phyloP scores from a whole-genome alignment of 2,113 vertebrate species.

The Halcyon senegalensis region DNA sequence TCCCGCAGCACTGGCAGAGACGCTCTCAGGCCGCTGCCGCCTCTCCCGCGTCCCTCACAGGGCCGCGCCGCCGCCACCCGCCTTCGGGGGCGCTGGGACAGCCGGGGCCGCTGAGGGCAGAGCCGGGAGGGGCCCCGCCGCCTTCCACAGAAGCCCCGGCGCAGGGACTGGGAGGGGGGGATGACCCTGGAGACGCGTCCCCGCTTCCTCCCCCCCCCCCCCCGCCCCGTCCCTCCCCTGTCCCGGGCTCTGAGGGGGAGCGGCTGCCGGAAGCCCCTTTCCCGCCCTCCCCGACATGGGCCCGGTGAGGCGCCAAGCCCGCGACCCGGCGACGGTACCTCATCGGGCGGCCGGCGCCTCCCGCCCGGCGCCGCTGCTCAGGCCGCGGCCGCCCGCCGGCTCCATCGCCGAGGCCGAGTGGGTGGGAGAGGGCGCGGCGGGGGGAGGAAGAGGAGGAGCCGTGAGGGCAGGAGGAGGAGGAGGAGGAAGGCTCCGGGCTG shows the following conservation, averaged over 20 bases:
- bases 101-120: too few relatives aligned
- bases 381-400: background rate
- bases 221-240: too few relatives aligned
- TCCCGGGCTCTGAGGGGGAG: background rate
- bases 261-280: background rate
- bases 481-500: background rate
- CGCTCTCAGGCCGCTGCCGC: background rate
- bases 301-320: background rate
- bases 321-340: constrained; percentile 69
- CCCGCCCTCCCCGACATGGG: background rate
- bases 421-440: background rate
- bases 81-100: background rate
- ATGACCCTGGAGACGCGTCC: background rate
- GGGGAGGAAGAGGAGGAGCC: constrained; percentile 52
- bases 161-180: background rate
- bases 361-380: constrained; percentile 54
- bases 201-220: background rate
- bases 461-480: background rate
- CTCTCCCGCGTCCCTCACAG: background rate
- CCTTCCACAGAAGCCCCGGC: background rate
- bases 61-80: background rate
- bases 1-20: background rate
- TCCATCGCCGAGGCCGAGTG: background rate
- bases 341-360: constrained; percentile 81
- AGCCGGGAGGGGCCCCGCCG: background rate